Percentiles rank a stretch among this genome's conserved stretches.
These are phyloP conservation scores for Hymenochirus boettgeri DNA, from an alignment of 2,113 vertebrate species.

Conservation along the genomic window DNA sequence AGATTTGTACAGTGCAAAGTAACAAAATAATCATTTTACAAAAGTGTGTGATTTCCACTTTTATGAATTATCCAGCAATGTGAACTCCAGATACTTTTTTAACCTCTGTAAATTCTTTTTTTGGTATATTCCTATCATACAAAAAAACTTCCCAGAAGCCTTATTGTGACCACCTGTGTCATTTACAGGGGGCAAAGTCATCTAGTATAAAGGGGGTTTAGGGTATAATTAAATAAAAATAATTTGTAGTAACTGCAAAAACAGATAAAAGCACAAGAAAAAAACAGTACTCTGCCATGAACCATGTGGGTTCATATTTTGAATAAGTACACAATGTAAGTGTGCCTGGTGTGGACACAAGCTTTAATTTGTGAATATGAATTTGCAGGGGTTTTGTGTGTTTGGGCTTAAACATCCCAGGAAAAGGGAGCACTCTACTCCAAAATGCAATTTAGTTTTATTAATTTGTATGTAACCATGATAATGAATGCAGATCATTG, in stretches of 20 bases:
- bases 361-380: constrained; percentile 29
- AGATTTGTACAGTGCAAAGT: neutral
- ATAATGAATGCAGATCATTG: constrained; percentile 35
- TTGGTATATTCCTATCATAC: constrained; percentile 15
- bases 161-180: constrained; percentile 34
- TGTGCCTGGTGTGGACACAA: constrained; percentile 38
- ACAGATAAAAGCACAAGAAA: constrained; percentile 41
- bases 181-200: constrained; percentile 18
- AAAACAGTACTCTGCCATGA: constrained; percentile 38
- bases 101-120: neutral
- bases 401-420: constrained; percentile 29
- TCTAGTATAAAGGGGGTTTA: constrained; percentile 26
- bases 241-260: constrained; percentile 33
- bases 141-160: constrained; percentile 26
- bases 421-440: constrained; percentile 27
- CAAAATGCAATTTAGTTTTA: constrained; percentile 32
- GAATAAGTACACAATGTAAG: constrained; percentile 29
- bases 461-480: constrained; percentile 35
- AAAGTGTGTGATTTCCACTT: constrained; percentile 1
- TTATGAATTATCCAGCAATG: neutral
- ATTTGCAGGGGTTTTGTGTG: constrained; percentile 34
- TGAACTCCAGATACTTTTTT: neutral
- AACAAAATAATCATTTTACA: constrained; percentile 2
- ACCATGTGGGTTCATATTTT: constrained; percentile 39
- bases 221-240: constrained; percentile 21